phyloP scores from a whole-genome alignment of 1,140 invertebrate genomes.

The Cheumatopsyche charites region DNA sequence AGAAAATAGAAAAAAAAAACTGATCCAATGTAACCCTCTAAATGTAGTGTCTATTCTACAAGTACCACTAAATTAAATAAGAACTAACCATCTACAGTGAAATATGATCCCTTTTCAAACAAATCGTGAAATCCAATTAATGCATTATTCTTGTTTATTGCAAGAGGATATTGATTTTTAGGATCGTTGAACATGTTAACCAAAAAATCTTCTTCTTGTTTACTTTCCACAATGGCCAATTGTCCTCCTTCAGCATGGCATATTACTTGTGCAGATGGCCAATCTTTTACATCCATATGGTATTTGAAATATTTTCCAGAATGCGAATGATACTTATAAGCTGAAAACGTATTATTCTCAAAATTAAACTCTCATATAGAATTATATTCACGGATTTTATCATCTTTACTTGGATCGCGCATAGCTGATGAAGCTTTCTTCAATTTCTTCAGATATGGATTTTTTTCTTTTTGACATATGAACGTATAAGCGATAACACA shows the following conservation, averaged over 20 bases:
- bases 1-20: no score
- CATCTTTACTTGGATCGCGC: not conserved
- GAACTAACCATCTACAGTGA: not conserved
- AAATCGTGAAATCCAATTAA: conserved; percentile 20
- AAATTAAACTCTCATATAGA: no score
- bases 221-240: conserved; percentile 39
- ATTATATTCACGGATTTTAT: no score
- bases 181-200: conserved; percentile 18
- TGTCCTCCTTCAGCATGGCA: conserved; percentile 43
- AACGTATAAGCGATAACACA: not conserved
- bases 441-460: not conserved
- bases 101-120: conserved; percentile 1
- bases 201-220: conserved; percentile 30
- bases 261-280: conserved; percentile 25
- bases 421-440: not conserved
- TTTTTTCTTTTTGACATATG: conserved; percentile 14
- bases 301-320: conserved; percentile 17
- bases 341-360: not conserved
- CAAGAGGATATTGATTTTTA: conserved; percentile 9
- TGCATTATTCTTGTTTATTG: not conserved
- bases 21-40: no score
- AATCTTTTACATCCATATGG: conserved; percentile 21
- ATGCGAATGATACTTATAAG: conserved; percentile 2
- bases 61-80: no score
- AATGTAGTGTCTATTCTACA: no score